Percentiles rank a stretch among this genome's conserved stretches.
Evolutionary conservation across 1,140 invertebrate genomes (phyloP).

Genomic region (Zaprionus ghesquierei): DNA sequence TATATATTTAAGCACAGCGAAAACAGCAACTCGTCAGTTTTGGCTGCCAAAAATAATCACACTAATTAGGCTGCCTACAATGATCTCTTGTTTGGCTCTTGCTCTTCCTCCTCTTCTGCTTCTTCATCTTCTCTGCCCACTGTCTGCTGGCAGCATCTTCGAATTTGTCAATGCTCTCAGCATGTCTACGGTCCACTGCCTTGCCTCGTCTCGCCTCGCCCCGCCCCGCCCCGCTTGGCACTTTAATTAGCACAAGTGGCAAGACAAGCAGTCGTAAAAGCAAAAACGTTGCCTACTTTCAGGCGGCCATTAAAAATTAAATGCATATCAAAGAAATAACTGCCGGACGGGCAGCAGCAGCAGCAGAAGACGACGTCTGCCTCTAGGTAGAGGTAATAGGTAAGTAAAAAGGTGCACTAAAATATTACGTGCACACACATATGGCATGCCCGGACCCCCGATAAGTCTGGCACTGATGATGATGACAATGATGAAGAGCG

Average conservation of each 20-base stretch:
- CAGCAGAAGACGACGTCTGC: background rate
- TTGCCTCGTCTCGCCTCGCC: background rate
- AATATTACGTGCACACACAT: constrained; percentile 73
- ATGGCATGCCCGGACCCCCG: constrained; percentile 43
- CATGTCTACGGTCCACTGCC: background rate
- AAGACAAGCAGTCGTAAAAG: constrained; percentile 52
- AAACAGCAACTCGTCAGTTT: background rate
- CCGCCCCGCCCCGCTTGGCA: constrained; percentile 5
- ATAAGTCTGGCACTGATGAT: constrained; percentile 33
- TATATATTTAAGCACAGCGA: no score
- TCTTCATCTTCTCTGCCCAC: background rate
- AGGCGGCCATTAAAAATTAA: constrained; percentile 72
- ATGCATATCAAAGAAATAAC: constrained; percentile 62
- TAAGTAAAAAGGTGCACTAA: constrained; percentile 72
- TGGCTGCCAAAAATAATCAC: constrained; percentile 8
- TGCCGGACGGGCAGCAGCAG: constrained; percentile 7
- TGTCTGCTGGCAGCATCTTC: background rate
- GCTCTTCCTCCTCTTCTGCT: background rate
- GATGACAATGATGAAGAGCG: constrained; percentile 19
- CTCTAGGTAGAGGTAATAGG: background rate
- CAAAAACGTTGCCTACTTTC: constrained; percentile 59
- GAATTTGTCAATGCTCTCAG: background rate
- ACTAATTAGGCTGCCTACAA: constrained; percentile 5
- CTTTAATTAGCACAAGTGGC: constrained; percentile 72
- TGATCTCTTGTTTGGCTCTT: background rate